Conservation (phyloP, 2,113 vertebrate genomes). For the Puma concolor region DNA sequence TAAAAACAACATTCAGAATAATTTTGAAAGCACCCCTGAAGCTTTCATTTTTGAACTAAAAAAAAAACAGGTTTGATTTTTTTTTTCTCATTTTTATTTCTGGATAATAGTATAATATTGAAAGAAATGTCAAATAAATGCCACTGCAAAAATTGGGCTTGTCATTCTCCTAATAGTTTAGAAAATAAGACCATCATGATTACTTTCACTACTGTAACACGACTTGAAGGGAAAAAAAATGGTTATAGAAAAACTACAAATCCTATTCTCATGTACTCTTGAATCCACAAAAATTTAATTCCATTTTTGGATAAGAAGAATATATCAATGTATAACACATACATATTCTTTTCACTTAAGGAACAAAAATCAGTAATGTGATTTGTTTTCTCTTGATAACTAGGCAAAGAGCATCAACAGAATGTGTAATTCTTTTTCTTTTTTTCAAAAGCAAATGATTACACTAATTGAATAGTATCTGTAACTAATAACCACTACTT, state of each 20-base stretch:
- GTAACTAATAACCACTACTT: not conserved
- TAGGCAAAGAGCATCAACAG: not conserved
- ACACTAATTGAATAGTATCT: not conserved
- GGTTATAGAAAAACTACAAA: not conserved
- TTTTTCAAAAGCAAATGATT: not conserved
- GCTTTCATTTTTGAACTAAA: not conserved
- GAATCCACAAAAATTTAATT: not conserved
- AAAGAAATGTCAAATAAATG: slow-evolving; percentile 10
- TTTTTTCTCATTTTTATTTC: not conserved
- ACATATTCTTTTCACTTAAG: not conserved
- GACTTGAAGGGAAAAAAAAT: not conserved
- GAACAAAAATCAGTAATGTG: not conserved
- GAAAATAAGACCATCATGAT: not conserved
- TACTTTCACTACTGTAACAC: not conserved
- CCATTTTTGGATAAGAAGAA: not conserved
- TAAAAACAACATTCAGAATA: not conserved
- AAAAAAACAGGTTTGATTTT: not conserved
- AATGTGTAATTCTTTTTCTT: not conserved
- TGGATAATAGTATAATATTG: not conserved
- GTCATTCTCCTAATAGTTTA: not conserved
- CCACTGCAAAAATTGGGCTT: not conserved
- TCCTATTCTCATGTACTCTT: not conserved
- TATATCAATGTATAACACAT: not conserved
- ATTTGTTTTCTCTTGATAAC: not conserved
- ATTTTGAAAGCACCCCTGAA: not conserved